Evolutionary conservation across 1,140 invertebrate species (phyloP).

Genomic region (Proales similis): DNA sequence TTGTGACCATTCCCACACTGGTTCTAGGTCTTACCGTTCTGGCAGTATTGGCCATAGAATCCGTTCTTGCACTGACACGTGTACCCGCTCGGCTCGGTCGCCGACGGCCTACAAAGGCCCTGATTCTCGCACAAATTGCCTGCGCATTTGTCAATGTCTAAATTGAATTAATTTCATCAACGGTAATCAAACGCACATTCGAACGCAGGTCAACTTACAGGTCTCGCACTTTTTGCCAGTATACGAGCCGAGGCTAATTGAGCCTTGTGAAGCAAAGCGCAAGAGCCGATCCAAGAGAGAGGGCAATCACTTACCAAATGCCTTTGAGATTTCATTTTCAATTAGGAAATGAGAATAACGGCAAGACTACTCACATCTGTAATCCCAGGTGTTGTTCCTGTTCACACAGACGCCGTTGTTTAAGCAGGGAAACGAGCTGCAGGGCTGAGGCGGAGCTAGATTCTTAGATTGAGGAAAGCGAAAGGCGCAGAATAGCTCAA

Average conservation of each 20-base stretch:
- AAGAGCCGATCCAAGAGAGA: too few relatives aligned
- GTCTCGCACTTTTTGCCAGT: slow-evolving; percentile 35
- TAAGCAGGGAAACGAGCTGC: slow-evolving; percentile 29
- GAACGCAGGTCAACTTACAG: slow-evolving; percentile 5
- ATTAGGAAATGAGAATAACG: background rate
- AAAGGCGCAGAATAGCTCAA: too few relatives aligned
- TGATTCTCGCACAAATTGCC: slow-evolving; percentile 15
- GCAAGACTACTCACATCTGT: slow-evolving; percentile 10
- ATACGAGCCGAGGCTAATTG: slow-evolving; percentile 12
- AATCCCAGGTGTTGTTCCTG: slow-evolving; percentile 31
- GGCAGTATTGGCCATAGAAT: slow-evolving; percentile 16
- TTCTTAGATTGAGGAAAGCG: too few relatives aligned
- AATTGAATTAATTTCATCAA: background rate
- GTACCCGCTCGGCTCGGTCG: background rate
- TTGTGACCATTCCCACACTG: background rate
- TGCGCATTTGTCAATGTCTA: slow-evolving; percentile 29
- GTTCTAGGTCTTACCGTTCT: background rate
- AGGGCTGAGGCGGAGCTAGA: slow-evolving; percentile 5
- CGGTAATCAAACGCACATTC: background rate
- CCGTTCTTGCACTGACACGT: slow-evolving; percentile 31
- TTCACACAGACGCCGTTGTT: slow-evolving; percentile 26
- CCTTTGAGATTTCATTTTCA: background rate
- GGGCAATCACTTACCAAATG: background rate
- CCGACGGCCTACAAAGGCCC: slow-evolving; percentile 9
- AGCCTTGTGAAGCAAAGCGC: too few relatives aligned